Percentiles rank a stretch among this genome's conserved stretches.
Conservation (phyloP, 1,140 invertebrate genomes). For the Brachionus plicatilis region DNA sequence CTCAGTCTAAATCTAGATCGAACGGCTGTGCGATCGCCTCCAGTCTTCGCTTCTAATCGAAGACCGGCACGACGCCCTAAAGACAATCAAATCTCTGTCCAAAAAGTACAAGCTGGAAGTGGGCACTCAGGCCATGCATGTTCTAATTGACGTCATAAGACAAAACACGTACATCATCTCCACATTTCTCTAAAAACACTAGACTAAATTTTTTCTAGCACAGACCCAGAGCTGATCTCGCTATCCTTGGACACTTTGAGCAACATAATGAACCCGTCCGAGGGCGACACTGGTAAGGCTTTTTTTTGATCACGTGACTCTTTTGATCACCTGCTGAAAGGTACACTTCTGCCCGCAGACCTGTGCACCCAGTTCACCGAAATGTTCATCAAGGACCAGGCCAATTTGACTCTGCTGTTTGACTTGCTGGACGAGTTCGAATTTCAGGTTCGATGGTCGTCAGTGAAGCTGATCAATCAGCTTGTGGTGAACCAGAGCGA, state of each 20-base stretch:
- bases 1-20: slow-evolving; percentile 65
- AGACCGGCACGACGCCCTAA: slow-evolving; percentile 88
- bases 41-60: slow-evolving; percentile 84
- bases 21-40: slow-evolving; percentile 81
- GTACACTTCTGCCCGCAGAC: slow-evolving; percentile 48
- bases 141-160: slow-evolving; percentile 63
- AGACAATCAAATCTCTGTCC: slow-evolving; percentile 86
- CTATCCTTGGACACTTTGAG: slow-evolving; percentile 27
- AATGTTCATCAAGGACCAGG: slow-evolving; percentile 77
- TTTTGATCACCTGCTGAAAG: neutral
- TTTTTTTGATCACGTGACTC: neutral
- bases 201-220: slow-evolving; percentile 35
- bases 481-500: slow-evolving; percentile 69
- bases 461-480: slow-evolving; percentile 75
- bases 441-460: slow-evolving; percentile 44
- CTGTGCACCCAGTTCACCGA: slow-evolving; percentile 92
- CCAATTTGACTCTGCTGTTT: neutral
- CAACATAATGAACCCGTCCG: slow-evolving; percentile 21
- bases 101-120: slow-evolving; percentile 83
- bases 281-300: neutral
- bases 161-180: slow-evolving; percentile 49
- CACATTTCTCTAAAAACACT: too few species aligned
- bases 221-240: slow-evolving; percentile 20
- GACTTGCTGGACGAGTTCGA: slow-evolving; percentile 12
- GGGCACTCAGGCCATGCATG: slow-evolving; percentile 86